phyloP scores from a whole-genome alignment of 2,888 invertebrate genomes.

The Phortica okadai region DNA sequence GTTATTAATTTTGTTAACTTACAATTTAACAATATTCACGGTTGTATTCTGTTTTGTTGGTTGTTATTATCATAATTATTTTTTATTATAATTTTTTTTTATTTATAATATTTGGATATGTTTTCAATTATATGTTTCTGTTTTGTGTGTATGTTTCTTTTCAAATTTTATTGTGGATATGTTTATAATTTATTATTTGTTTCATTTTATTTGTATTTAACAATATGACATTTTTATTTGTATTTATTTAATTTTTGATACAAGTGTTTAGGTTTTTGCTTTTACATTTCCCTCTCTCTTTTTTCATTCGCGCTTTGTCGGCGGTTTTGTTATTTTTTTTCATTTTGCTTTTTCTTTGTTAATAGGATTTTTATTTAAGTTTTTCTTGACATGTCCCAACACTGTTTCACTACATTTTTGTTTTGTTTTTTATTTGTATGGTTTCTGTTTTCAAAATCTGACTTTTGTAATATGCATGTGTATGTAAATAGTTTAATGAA shows the following conservation, averaged over 20 bases:
- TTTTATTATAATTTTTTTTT: constrained; percentile 27
- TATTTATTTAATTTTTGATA: constrained; percentile 24
- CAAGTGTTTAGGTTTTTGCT: background rate
- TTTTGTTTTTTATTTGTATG: constrained; percentile 20
- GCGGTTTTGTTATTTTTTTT: constrained; percentile 16
- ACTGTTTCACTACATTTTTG: constrained; percentile 1
- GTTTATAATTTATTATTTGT: constrained; percentile 36
- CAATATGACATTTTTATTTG: constrained; percentile 27
- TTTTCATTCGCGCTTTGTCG: no score
- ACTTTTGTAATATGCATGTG: background rate
- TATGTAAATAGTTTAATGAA: background rate
- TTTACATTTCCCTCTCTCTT: no score
- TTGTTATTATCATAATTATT: background rate
- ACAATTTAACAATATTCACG: background rate
- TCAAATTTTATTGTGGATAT: constrained; percentile 47
- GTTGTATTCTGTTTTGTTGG: background rate
- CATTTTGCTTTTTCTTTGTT: constrained; percentile 24
- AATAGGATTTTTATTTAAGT: constrained; percentile 40
- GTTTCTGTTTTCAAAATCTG: constrained; percentile 5
- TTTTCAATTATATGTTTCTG: constrained; percentile 58
- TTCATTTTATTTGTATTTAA: constrained; percentile 2
- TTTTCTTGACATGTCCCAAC: constrained; percentile 29
- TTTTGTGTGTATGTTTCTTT: constrained; percentile 51
- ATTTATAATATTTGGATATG: constrained; percentile 54
- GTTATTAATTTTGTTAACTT: no score